Base-by-base conservation (phyloP, 37 sponge, comb jelly and placozoan genomes). In the Mnemiopsis leidyi region DNA sequence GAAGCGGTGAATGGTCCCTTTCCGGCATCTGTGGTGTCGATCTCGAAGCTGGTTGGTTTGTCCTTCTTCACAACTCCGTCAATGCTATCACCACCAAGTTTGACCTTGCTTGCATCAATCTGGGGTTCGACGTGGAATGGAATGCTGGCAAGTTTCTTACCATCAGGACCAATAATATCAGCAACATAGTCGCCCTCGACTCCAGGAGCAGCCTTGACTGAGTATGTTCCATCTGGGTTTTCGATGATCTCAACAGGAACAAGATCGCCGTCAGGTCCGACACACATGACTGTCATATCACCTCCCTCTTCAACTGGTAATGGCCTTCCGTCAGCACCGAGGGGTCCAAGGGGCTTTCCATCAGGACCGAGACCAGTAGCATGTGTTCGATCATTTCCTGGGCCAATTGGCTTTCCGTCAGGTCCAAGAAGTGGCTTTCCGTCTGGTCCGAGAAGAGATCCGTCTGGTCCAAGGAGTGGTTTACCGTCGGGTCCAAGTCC, bases 101-200 rank as follows among this genome's bases (percentile, higher is more conserved):
- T 85, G 16, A 85, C 90, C 29, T 85, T 85, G 24, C 36, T 32
- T 7, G 90, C 40, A 40, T 85, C 90, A 38, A 85, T 85, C 90
- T 85, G 32, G 35, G 90, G 90, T 37, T 39, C 35, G 29, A 85
- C 48, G 23, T 85, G 90, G 90, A 85, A 85, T 38, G 90, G 90
- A 85, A 85, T 85, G 29, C 90, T 85, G 0, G 90, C 90, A 18
- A 85, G 90, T 85, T 85, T 85, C 90, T 85, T 85, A n/a, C 90
- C 90, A 85, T 85, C 90, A 40, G 90, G 90, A 24, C 90, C 90
- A 5, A 85, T 28, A n/a, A 85, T 85, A 21, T 85, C 90, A 85
- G 90, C 90, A 85, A 85, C 35, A 39, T 40, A 85, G 61, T 85
- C 90, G 48, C 90, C 90, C 61, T 85, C 90, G 29, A 85, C 23